Conservation (phyloP, 2,113 vertebrate genomes). For the Limnothrissa miodon region DNA sequence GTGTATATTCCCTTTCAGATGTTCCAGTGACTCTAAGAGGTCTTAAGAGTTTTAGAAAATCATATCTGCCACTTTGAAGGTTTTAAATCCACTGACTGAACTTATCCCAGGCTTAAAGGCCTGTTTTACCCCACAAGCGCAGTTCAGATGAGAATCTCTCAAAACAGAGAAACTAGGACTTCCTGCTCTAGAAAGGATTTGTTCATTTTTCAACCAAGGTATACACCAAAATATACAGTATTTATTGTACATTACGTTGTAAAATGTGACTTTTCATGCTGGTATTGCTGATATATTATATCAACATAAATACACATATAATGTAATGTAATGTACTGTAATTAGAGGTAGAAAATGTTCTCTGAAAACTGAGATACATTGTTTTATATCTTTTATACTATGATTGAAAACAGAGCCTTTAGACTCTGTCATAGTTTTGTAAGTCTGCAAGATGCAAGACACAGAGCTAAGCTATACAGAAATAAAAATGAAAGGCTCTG, state of each 20-base stretch:
- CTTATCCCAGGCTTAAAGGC: slow-evolving; percentile 13
- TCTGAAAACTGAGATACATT: no score
- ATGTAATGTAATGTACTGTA: no score
- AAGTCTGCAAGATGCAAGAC: no score
- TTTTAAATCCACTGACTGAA: slow-evolving; percentile 14
- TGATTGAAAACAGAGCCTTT: no score
- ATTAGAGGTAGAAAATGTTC: no score
- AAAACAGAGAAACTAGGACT: background rate
- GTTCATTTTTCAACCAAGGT: background rate
- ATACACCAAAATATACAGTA: background rate
- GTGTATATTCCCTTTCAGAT: background rate
- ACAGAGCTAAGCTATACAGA: no score
- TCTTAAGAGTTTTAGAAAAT: slow-evolving; percentile 11
- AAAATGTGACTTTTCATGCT: background rate
- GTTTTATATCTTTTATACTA: no score
- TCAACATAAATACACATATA: no score
- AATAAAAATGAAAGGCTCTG: no score
- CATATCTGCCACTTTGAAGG: slow-evolving; percentile 15
- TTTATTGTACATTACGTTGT: background rate
- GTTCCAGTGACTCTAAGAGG: background rate
- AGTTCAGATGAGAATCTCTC: background rate
- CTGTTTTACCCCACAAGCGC: background rate
- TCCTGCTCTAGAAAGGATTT: background rate
- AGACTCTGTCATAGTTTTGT: no score
- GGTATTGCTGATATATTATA: background rate